Evolutionary conservation across 2,113 vertebrate species (phyloP).

Genomic region (Haemorhous mexicanus): DNA sequence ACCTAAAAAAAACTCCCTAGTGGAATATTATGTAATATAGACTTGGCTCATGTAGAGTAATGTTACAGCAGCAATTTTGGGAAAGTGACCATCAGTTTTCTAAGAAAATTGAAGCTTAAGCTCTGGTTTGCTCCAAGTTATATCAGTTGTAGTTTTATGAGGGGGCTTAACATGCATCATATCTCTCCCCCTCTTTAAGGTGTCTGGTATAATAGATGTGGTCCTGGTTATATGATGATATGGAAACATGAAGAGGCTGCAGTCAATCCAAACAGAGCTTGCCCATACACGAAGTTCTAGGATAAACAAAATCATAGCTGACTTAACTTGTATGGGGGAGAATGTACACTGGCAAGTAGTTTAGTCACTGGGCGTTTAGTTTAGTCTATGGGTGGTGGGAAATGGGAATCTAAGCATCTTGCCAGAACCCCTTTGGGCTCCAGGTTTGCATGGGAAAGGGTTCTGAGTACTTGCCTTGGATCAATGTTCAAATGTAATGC

Average conservation of each 20-base stretch:
- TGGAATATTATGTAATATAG: neutral
- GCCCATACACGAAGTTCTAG: rapidly evolving
- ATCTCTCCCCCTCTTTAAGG: neutral
- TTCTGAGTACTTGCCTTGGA: neutral
- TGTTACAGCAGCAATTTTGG: neutral
- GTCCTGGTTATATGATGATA: neutral
- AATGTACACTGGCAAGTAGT: neutral
- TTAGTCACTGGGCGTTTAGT: neutral
- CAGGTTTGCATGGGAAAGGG: neutral
- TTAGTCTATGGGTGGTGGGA: neutral
- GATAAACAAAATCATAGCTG: neutral
- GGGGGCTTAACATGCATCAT: neutral
- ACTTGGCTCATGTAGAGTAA: neutral
- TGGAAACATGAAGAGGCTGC: neutral
- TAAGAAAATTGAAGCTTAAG: neutral
- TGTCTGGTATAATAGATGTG: neutral
- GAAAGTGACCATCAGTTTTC: neutral
- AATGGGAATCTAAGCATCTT: neutral
- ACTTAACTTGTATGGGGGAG: neutral
- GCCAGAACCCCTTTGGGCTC: neutral
- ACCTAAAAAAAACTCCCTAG: neutral
- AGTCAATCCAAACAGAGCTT: neutral
- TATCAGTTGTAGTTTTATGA: neutral
- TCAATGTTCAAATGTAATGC: neutral
- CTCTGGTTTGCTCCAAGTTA: neutral